These are phyloP conservation scores for Salminus brasiliensis DNA, from an alignment of 2,113 vertebrate genomes.

Conservation along the genomic window DNA sequence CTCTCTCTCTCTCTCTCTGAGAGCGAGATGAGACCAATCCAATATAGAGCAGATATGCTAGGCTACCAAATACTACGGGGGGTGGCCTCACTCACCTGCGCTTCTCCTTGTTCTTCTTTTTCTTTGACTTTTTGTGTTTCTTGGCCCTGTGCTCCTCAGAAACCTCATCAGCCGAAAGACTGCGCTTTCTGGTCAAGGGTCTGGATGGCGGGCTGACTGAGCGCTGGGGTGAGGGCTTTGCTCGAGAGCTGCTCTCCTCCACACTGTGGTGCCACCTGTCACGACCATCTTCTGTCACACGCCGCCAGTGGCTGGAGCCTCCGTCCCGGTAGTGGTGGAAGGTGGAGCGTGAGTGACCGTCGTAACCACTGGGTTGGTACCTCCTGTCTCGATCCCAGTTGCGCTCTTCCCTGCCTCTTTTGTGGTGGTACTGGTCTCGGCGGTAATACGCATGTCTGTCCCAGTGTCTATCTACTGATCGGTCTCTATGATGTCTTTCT, in stretches of 20 bases:
- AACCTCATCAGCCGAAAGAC: slow-evolving; percentile 46
- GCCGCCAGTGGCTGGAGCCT: slow-evolving; percentile 54
- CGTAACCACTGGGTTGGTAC: slow-evolving; percentile 58
- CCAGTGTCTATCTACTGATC: slow-evolving; percentile 66
- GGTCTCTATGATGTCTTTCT: slow-evolving; percentile 73
- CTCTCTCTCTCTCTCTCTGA: too few relatives aligned
- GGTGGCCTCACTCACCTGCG: slow-evolving; percentile 60
- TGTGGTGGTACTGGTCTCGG: slow-evolving; percentile 61
- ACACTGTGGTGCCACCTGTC: slow-evolving; percentile 53
- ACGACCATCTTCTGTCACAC: slow-evolving; percentile 60
- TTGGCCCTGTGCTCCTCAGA: slow-evolving; percentile 69
- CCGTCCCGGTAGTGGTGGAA: slow-evolving; percentile 64
- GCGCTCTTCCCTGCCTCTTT: slow-evolving; percentile 67
- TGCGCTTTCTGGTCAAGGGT: slow-evolving; percentile 61
- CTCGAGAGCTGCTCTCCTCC: slow-evolving; percentile 62
- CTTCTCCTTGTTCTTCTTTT: slow-evolving; percentile 91
- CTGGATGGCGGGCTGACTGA: neutral
- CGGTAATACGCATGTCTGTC: slow-evolving; percentile 71
- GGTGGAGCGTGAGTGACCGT: slow-evolving; percentile 53
- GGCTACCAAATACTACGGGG: too few relatives aligned
- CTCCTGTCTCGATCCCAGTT: slow-evolving; percentile 61
- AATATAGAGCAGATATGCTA: too few relatives aligned
- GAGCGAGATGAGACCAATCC: too few relatives aligned
- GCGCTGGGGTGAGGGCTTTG: slow-evolving; percentile 53
- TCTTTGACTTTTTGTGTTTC: slow-evolving; percentile 91